A percentile compares a stretch with the other conserved stretches of the same genome.
Evolutionary conservation across 2,888 invertebrate species (phyloP).

Genomic region (Acanthosoma haemorrhoidale): DNA sequence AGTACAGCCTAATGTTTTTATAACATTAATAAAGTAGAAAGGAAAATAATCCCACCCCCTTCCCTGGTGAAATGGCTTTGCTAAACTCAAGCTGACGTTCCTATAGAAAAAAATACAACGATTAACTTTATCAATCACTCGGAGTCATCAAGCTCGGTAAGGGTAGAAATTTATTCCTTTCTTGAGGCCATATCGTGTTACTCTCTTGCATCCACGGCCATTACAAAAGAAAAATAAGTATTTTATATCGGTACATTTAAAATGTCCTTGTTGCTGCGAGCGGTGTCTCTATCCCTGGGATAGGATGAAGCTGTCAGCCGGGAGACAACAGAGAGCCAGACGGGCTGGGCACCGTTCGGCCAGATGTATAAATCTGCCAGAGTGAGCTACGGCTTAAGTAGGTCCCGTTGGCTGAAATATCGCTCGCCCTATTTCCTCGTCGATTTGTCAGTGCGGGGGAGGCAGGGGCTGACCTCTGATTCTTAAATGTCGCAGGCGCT

Average conservation of each 20-base stretch:
- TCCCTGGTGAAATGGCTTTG: too few species aligned
- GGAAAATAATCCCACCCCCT: too few species aligned
- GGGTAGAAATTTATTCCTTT: not conserved
- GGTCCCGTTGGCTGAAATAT: not conserved
- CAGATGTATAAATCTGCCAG: not conserved
- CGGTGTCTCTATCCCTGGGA: not conserved
- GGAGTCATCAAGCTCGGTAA: too few species aligned
- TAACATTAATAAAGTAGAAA: too few species aligned
- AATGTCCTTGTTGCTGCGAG: not conserved
- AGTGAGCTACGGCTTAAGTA: not conserved
- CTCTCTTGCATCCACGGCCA: not conserved
- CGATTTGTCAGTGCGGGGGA: slow-evolving; percentile 10
- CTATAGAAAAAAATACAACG: too few species aligned
- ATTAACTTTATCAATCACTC: too few species aligned
- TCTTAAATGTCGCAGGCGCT: not conserved
- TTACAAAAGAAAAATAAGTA: not conserved
- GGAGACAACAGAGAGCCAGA: not conserved
- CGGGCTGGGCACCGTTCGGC: not conserved
- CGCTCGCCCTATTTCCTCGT: slow-evolving; percentile 3
- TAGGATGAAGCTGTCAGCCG: not conserved
- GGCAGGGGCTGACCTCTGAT: not conserved
- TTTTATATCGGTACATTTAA: too few species aligned
- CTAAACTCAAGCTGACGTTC: too few species aligned
- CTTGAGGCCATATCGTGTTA: not conserved
- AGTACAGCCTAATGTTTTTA: too few species aligned